Base-by-base conservation (phyloP, 2,797 vertebrate genomes). In the Sternarchorhynchus goeldii region DNA sequence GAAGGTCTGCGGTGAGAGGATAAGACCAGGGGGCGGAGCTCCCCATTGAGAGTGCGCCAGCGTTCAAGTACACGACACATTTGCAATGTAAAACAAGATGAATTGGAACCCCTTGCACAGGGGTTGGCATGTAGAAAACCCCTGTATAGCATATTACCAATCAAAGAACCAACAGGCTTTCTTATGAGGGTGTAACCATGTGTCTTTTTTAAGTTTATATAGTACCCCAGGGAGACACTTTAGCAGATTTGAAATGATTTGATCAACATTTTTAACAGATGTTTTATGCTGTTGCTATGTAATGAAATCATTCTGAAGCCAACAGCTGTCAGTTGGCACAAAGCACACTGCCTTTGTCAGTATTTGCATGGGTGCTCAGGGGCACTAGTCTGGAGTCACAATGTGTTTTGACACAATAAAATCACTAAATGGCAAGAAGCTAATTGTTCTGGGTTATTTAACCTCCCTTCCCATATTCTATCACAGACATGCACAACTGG, bases 81-180 rank as follows among this genome's bases (percentile, higher is more conserved):
- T 92, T 91, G 90, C 90, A 92, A 91, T 92, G 89, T 91, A 92
- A 91, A 92, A 93, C 92, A 89, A 88, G 88, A 90, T 91, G 87
- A 91, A 91, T 93, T 91, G 89, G 89, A 91, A 90, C 91, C 88
- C 82, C 84, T 73, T 73, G 87, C 86, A 79, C 83, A 62, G 69
- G 84, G 82, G 74, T 64, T 56, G 45, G 12, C 63, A 83, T 86
- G 86, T 77, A 81, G 82, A 84, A 85, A 76, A 82, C 81, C 84
- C 70, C 50, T 75, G 73, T 75, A 84, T 71, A 59, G 69, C 53
- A 87, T 75, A 82, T 80, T 83, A 80, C 83, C 17, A 70, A 78
- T 56, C 29, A 60, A 31, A 72, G 17, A 73, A 62, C 36, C 57
- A 88, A 62, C 31, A 79, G 31, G 14, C 60, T 71, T 66, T 67